Evolutionary conservation across 2,113 vertebrate genomes (phyloP).

Genomic region (Chionomys nivalis): DNA sequence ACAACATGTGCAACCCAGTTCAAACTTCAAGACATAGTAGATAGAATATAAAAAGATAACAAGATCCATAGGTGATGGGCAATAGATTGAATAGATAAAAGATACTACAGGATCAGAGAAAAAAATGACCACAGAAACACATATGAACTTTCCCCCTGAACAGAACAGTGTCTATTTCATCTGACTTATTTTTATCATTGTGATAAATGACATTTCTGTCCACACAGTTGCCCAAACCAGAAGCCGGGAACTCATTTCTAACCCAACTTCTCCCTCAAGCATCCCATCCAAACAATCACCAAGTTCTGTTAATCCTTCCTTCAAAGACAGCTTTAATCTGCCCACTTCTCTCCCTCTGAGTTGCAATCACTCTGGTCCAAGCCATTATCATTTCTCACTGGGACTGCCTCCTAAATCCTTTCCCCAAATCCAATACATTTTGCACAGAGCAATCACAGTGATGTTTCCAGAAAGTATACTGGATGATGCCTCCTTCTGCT

Average conservation of each 20-base stretch:
- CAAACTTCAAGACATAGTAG: background rate
- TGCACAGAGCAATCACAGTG: slow-evolving; percentile 12
- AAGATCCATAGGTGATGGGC: background rate
- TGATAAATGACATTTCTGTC: slow-evolving; percentile 31
- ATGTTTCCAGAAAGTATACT: background rate
- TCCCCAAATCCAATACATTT: slow-evolving; percentile 54
- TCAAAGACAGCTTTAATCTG: slow-evolving; percentile 63
- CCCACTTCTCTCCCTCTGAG: slow-evolving; percentile 31
- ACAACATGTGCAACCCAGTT: background rate
- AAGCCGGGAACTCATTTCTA: slow-evolving; percentile 40
- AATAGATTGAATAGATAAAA: background rate
- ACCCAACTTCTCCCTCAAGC: background rate
- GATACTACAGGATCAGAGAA: background rate
- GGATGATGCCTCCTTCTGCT: background rate
- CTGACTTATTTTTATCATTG: background rate
- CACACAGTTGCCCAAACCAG: background rate
- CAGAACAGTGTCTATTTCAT: background rate
- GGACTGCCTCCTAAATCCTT: slow-evolving; percentile 57
- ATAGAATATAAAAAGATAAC: background rate
- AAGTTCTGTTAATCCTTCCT: slow-evolving; percentile 50
- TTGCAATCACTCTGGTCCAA: slow-evolving; percentile 39
- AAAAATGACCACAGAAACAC: background rate
- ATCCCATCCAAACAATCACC: slow-evolving; percentile 4
- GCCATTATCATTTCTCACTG: slow-evolving; percentile 53
- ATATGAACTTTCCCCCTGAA: background rate